Percentiles rank a stretch among this genome's conserved stretches.
Evolutionary conservation across 2,113 vertebrate genomes (phyloP).

Genomic region (Campylorhamphus procurvoides): DNA sequence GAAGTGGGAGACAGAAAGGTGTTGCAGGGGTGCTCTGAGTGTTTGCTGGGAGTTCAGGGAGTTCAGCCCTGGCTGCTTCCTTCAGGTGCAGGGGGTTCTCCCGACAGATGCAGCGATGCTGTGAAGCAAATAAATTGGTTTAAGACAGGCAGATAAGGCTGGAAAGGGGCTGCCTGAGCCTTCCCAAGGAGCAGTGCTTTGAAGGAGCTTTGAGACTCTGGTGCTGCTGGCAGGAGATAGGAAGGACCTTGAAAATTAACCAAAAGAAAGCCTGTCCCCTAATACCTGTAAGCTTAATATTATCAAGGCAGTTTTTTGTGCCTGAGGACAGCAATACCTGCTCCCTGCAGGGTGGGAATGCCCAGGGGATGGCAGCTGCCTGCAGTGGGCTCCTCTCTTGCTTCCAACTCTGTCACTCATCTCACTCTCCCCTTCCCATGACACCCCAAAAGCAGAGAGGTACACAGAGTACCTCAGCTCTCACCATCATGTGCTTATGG

Average conservation of each 20-base stretch:
- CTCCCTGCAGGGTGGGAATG: not conserved
- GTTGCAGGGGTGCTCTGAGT: not conserved
- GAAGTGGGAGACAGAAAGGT: not conserved
- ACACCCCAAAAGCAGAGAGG: not conserved
- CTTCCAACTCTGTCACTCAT: not conserved
- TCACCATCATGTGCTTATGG: fast-evolving
- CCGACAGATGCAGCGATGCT: not conserved
- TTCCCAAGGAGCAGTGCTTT: conserved; percentile 46
- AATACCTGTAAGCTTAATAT: not conserved
- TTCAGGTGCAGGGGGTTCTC: not conserved
- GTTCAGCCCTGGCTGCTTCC: not conserved
- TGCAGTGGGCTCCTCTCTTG: not conserved
- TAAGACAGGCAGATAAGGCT: conserved; percentile 59
- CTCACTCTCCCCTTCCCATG: not conserved
- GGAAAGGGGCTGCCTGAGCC: not conserved
- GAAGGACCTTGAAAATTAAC: conserved; percentile 55
- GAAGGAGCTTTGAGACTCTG: conserved; percentile 30
- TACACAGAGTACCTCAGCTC: fast-evolving
- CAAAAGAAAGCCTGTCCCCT: conserved; percentile 1
- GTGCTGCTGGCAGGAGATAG: conserved; percentile 48
- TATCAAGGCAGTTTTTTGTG: not conserved
- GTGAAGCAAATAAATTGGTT: conserved; percentile 53
- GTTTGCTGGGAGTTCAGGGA: not conserved
- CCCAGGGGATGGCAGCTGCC: not conserved
- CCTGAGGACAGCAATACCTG: not conserved